Conservation (phyloP, 2,888 invertebrate genomes). For the Trachelus stipa region DNA sequence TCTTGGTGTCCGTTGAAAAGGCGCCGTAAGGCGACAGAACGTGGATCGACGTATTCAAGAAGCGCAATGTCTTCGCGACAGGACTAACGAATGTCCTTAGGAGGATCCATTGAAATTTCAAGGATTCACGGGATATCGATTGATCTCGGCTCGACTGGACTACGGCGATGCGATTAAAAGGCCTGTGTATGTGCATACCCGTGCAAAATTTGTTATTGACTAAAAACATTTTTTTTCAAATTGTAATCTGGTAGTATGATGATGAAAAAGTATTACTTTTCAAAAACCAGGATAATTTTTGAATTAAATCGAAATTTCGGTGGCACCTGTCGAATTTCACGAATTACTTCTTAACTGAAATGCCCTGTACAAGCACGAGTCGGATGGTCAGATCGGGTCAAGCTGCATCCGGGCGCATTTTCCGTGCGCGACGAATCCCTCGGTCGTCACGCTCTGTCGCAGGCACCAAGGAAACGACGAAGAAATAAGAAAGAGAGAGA, state of each 20-base stretch:
- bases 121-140: background rate
- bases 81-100: background rate
- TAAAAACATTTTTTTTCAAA: too few relatives aligned
- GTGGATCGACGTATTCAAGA: background rate
- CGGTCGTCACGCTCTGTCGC: background rate
- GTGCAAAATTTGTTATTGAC: background rate
- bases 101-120: background rate
- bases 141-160: background rate
- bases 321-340: background rate
- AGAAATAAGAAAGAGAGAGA: background rate
- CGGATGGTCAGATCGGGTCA: background rate
- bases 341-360: background rate
- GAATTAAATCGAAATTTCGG: background rate
- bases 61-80: background rate
- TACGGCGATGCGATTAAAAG: background rate
- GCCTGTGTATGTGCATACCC: background rate
- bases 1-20: background rate
- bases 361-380: background rate
- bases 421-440: background rate
- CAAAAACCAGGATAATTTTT: fast-evolving
- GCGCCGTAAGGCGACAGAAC: background rate
- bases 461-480: background rate
- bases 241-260: background rate
- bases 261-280: background rate
- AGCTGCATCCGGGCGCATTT: background rate